These are phyloP conservation scores for Mya arenaria DNA, from an alignment of 1,140 invertebrate genomes.

Conservation along the genomic window DNA sequence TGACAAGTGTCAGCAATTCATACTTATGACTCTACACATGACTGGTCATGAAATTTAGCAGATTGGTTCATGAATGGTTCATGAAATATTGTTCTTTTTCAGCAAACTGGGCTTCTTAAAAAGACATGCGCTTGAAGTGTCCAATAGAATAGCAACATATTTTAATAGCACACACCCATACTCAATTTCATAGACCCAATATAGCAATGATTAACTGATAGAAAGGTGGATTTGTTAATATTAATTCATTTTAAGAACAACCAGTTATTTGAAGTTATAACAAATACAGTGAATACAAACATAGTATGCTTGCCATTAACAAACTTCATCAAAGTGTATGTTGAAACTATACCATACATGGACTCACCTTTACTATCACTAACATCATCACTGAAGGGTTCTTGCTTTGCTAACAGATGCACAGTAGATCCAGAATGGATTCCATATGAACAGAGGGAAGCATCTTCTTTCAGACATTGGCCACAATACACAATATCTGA, in stretches of 20 bases:
- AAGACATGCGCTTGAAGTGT: no score
- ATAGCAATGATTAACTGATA: no score
- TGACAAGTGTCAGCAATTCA: no score
- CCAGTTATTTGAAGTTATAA: not conserved
- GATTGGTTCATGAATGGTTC: no score
- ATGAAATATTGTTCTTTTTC: no score
- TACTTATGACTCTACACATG: no score
- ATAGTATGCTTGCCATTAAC: not conserved
- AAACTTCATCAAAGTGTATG: not conserved
- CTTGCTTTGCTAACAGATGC: not conserved
- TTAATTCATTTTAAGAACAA: not conserved
- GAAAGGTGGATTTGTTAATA: no score
- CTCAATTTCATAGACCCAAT: no score
- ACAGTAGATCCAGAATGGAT: not conserved
- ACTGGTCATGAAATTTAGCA: no score
- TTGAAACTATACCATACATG: not conserved
- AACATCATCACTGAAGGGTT: not conserved
- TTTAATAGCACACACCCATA: no score
- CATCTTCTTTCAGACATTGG: not conserved
- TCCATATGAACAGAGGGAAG: not conserved
- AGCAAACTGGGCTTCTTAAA: no score
- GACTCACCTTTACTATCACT: not conserved
- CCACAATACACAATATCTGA: constrained; percentile 1
- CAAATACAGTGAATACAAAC: not conserved
- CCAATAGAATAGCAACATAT: no score